Conservation (phyloP, 2,797 vertebrate genomes). For the Micrastur ruficollis region DNA sequence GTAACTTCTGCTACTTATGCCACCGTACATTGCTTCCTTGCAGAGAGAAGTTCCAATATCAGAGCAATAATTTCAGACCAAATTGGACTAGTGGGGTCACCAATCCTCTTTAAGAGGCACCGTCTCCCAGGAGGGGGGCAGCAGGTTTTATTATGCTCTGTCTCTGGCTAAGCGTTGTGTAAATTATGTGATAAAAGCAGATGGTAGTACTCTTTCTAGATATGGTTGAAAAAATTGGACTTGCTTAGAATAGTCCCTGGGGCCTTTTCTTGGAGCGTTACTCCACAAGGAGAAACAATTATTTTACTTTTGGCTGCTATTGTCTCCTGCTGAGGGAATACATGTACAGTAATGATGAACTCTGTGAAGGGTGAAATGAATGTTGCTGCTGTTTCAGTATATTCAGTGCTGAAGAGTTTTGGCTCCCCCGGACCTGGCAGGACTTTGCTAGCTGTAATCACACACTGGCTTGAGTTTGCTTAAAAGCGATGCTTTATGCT, state of each 20-base stretch:
- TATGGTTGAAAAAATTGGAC: constrained; percentile 1
- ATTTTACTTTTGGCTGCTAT: constrained; percentile 8
- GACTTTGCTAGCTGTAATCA: background rate
- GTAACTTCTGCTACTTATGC: background rate
- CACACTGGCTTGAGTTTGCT: background rate
- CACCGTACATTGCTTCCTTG: background rate
- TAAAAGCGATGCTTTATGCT: background rate
- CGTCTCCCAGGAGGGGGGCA: background rate
- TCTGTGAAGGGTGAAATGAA: background rate
- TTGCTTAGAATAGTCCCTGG: constrained; percentile 4
- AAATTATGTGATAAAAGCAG: constrained; percentile 45
- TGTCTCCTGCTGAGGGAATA: background rate
- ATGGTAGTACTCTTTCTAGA: background rate
- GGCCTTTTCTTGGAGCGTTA: constrained; percentile 3
- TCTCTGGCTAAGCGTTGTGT: background rate
- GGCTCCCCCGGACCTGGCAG: background rate
- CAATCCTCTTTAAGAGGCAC: background rate
- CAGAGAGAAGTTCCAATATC: background rate
- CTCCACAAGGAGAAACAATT: constrained; percentile 20
- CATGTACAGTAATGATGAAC: background rate
- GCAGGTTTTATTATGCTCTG: background rate
- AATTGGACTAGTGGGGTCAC: background rate
- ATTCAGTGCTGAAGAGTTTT: background rate
- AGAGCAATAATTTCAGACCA: background rate
- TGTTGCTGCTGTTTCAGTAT: background rate